Evolutionary conservation across 2,113 vertebrate species (phyloP).

Genomic region (Ptyas mucosa): DNA sequence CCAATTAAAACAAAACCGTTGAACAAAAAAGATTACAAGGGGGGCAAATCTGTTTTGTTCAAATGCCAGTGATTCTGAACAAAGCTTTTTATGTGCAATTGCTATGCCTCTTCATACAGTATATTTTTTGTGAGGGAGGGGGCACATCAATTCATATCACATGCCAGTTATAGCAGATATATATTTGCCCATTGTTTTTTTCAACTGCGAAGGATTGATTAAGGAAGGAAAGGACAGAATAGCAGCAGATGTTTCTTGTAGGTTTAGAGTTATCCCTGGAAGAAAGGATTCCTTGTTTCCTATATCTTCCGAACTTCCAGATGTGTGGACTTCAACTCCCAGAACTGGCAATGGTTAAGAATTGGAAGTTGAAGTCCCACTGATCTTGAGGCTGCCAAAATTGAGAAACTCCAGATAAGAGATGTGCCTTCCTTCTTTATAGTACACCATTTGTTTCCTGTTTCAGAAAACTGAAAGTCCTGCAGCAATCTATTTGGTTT

Average conservation of each 20-base stretch:
- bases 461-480: not conserved
- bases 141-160: not conserved
- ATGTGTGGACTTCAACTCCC: not conserved
- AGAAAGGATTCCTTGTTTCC: not conserved
- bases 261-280: not conserved
- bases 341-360: not conserved
- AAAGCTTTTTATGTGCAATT: not conserved
- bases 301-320: not conserved
- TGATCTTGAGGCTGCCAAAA: not conserved
- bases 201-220: not conserved
- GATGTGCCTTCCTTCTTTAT: not conserved
- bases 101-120: not conserved
- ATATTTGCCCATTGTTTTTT: not conserved
- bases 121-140: not conserved
- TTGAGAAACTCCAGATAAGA: not conserved
- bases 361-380: not conserved
- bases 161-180: not conserved
- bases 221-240: not conserved
- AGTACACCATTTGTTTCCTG: not conserved
- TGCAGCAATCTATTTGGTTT: not conserved
- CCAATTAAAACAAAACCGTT: not conserved
- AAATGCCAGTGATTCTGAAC: not conserved
- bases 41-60: not conserved
- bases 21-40: not conserved
- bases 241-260: not conserved